Evolutionary conservation across 2,888 invertebrate genomes (phyloP), one percentile per base, ranked within the genome.

Genomic region (Geophilus truncorum): DNA sequence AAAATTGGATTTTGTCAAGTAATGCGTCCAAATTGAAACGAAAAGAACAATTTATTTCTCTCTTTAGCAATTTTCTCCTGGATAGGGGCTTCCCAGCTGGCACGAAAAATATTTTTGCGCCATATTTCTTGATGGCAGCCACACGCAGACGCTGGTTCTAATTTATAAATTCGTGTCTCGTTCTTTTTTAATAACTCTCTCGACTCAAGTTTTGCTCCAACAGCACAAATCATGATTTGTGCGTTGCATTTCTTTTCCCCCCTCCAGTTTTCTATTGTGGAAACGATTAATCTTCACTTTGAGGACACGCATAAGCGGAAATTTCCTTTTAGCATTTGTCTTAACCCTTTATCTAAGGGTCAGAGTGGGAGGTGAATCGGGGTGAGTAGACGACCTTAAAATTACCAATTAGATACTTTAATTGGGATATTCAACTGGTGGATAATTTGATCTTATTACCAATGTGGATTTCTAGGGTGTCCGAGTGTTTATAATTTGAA

Each of bases 11-110:
- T 62, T 62, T 62, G 12, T 62, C 62, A 62, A 25, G 62, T 23
- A 62, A 62, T 62, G 62, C 25, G 62, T 62, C 25, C 62, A 62
- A 62, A 62, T 62, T 62, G 62, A 62, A 62, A 25, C 62, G 62
- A 62, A 62, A 28, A 62, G 28, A 28, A 62, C 12, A 62, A 62
- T 62, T 62, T 62, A 62, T 62, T 62, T 62, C 57, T 10, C 57
- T 57, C 21, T 23, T 62, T 62, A 25, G 25, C 62, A 62, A 62
- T 62, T 62, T 62, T 62, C 7, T 15, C 25, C 25, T 25, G 23
- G 62, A 2, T 23, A 28, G 25, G 45, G n/a, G 40, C 18, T 25
- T 62, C 25, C 62, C 23, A 62, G 62, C 62, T 62, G 62, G 62
- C 62, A 25, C 23, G 62, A 25, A 62, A 62, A 62, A 62, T 62